Base-by-base conservation (phyloP, 2,797 vertebrate species). In the Gymnoscopelus microlampas region DNA sequence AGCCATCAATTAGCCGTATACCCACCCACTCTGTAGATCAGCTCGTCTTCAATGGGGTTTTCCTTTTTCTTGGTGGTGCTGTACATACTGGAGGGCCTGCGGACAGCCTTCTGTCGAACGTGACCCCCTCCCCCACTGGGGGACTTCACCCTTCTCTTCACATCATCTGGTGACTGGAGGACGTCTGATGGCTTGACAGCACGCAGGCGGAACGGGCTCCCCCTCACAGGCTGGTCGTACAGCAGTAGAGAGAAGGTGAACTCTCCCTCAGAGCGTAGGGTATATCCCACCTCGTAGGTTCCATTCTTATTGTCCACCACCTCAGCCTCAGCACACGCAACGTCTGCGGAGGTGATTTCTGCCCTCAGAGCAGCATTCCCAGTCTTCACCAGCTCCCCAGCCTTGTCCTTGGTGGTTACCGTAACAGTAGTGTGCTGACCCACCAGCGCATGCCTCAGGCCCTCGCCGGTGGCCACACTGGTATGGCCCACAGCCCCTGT, bases 81-180 rank as follows among this genome's bases (percentile, higher is more conserved):
- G 86, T 98, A 99, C 97, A 99, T 98, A 89, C 96, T 98, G 87
- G 96, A 96, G 32, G 97, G 97, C 58, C 97, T 88, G 0, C 97
- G 92, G 24, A 99, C 96, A 0, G 97, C 97, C 80, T 98, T 98
- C 92, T 99, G 97, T 1, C 97, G 94, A 35, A 98, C 94, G 8
- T 99, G 97, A 2, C 96, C 97, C 2, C 96, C 93, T 9, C 96
- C 96, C 13, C 96, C 93, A 0, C 96, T 95, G 0, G 97, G 97
- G 0, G 96, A 98, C 92, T 98, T 99, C 56, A 98, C 96, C 0
- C 97, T 90, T 64, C 97, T 94, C 89, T 98, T 98, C 79, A 97
- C 97, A 0, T 98, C 97, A 0, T 98, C 97, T 0, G 97, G 96
- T 0, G 97, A 96, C 61, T 95, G 95, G 0, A 96, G 93, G 60